These are phyloP conservation scores for Zaprionus gabonicus DNA, from an alignment of 1,140 invertebrate genomes.

Conservation along the genomic window DNA sequence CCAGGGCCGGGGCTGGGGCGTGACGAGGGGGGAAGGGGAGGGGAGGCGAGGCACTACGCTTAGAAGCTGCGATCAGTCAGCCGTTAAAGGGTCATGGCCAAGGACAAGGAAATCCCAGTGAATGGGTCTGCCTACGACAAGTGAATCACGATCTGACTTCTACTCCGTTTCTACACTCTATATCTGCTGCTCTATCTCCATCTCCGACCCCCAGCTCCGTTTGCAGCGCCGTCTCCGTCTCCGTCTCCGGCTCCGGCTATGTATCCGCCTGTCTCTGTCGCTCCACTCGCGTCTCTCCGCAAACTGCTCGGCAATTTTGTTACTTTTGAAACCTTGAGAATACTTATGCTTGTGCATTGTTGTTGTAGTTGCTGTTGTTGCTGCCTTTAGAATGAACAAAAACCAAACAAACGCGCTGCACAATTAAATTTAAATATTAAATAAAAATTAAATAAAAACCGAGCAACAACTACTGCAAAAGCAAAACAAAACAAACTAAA, in stretches of 20 bases:
- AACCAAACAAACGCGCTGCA: conserved; percentile 48
- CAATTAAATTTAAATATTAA: conserved; percentile 74
- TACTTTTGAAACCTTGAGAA: conserved; percentile 76
- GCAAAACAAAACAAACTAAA: conserved; percentile 26
- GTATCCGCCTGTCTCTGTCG: conserved; percentile 10
- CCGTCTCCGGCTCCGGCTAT: background rate
- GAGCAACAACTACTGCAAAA: background rate
- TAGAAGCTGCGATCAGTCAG: conserved; percentile 63
- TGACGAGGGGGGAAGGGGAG: background rate
- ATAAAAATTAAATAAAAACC: conserved; percentile 51
- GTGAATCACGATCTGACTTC: conserved; percentile 65
- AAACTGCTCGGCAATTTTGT: conserved; percentile 60
- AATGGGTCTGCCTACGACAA: conserved; percentile 58
- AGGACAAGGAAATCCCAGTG: conserved; percentile 83
- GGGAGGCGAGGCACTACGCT: background rate
- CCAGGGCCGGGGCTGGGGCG: conserved; percentile 26
- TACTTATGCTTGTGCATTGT: conserved; percentile 49
- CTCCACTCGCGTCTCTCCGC: background rate
- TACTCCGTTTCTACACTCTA: conserved; percentile 30
- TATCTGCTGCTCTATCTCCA: conserved; percentile 3
- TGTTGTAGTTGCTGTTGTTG: conserved; percentile 31
- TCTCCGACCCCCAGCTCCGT: conserved; percentile 4
- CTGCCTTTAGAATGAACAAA: conserved; percentile 57
- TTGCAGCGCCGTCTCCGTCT: background rate
- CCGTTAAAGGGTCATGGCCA: conserved; percentile 82